Percentiles rank a stretch among this genome's conserved stretches.
These are phyloP conservation scores for Catocala fraxini DNA, from an alignment of 2,888 invertebrate species.

Conservation along the genomic window DNA sequence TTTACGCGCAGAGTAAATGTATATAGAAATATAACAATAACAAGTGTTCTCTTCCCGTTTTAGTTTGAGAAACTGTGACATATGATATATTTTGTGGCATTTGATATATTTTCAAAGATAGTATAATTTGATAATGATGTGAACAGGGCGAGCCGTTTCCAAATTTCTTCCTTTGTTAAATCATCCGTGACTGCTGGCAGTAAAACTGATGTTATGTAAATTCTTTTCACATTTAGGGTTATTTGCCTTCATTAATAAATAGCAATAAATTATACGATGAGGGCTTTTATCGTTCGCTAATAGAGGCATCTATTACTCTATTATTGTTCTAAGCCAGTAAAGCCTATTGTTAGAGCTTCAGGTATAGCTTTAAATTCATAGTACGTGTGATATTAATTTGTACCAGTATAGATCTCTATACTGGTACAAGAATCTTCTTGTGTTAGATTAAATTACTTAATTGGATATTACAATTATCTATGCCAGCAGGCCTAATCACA, in stretches of 20 bases:
- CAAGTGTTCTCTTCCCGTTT: neutral
- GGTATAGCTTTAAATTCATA: too few relatives aligned
- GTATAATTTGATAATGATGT: conserved; percentile 48
- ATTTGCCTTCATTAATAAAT: conserved; percentile 67
- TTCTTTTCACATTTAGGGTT: conserved; percentile 64
- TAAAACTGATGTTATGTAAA: conserved; percentile 66
- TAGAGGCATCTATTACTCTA: conserved; percentile 46
- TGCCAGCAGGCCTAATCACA: too few relatives aligned
- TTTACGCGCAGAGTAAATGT: too few relatives aligned
- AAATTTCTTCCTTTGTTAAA: conserved; percentile 67
- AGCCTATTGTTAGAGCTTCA: too few relatives aligned
- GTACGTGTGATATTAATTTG: too few relatives aligned
- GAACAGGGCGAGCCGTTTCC: conserved; percentile 42
- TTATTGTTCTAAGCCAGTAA: conserved; percentile 8
- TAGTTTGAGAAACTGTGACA: conserved; percentile 1
- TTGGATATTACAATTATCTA: too few relatives aligned
- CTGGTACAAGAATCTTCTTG: too few relatives aligned
- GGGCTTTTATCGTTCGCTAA: conserved; percentile 53
- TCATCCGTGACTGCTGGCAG: conserved; percentile 73
- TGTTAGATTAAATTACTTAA: too few relatives aligned
- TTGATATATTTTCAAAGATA: conserved; percentile 32
- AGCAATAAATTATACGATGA: conserved; percentile 60
- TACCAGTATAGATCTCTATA: too few relatives aligned
- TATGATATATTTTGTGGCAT: conserved; percentile 7
- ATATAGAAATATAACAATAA: too few relatives aligned